Evolutionary conservation across 1,140 invertebrate genomes (phyloP).

Genomic region (Paraescarpia echinospica): DNA sequence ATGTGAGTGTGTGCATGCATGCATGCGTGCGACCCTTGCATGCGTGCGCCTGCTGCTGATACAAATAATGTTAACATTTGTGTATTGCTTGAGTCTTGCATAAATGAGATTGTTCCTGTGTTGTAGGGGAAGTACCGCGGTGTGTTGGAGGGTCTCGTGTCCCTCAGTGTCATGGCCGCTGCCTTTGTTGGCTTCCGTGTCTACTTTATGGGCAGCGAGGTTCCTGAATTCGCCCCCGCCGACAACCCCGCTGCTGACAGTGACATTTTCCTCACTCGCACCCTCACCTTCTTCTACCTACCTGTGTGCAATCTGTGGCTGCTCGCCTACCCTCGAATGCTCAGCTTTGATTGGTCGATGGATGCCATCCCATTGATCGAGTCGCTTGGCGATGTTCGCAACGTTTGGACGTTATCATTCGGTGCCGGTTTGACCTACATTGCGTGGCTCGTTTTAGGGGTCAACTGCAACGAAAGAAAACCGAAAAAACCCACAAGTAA

Average conservation of each 20-base stretch:
- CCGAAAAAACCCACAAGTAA: not conserved
- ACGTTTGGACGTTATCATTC: conserved; percentile 76
- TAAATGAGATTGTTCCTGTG: not conserved
- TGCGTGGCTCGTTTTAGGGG: conserved; percentile 16
- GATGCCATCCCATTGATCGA: conserved; percentile 89
- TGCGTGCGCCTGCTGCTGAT: too few species aligned
- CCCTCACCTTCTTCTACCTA: conserved; percentile 87
- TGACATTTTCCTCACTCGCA: conserved; percentile 76
- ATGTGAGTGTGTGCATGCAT: too few species aligned
- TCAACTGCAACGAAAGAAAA: not conserved
- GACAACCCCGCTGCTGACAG: conserved; percentile 62
- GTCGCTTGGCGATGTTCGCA: conserved; percentile 76
- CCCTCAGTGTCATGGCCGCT: conserved; percentile 72
- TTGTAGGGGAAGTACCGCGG: conserved; percentile 3
- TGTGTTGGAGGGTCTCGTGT: conserved; percentile 67
- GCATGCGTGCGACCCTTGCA: too few species aligned
- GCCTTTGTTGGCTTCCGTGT: conserved; percentile 73
- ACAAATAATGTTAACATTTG: too few species aligned
- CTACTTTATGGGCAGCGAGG: conserved; percentile 91
- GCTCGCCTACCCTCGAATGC: conserved; percentile 80
- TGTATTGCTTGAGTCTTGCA: not conserved
- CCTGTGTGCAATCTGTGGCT: conserved; percentile 87
- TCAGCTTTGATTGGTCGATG: conserved; percentile 99
- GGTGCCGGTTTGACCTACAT: conserved; percentile 66
- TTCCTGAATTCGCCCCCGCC: conserved; percentile 90